Evolutionary conservation across 37 sponge, comb jelly and placozoan genomes (phyloP).

Genomic region (Ephydatia muelleri): DNA sequence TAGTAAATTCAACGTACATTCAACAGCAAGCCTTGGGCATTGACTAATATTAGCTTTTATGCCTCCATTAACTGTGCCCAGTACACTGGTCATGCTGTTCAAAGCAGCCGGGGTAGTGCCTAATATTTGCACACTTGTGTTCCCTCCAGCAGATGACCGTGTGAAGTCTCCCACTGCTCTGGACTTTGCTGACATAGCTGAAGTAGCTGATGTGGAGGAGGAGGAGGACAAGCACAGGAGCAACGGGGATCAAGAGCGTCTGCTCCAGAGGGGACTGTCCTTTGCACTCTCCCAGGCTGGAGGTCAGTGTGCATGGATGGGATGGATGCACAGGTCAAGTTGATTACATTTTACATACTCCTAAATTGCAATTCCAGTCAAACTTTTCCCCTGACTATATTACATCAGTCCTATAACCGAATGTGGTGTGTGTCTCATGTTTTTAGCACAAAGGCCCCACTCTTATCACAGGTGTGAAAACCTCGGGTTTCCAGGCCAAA

Average conservation of each 20-base stretch:
- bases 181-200: conserved; percentile 85
- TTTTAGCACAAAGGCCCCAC: background rate
- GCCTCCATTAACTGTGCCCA: no score
- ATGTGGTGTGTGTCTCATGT: background rate
- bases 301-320: background rate
- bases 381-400: background rate
- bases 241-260: conserved; percentile 24
- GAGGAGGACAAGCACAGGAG: background rate
- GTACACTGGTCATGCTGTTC: no score
- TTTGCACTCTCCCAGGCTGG: conserved; percentile 15
- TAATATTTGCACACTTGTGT: no score
- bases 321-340: no score
- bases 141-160: background rate
- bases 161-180: conserved; percentile 30
- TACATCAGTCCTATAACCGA: background rate
- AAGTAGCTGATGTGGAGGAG: conserved; percentile 62
- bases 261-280: conserved; percentile 51
- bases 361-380: no score
- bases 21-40: no score
- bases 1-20: no score
- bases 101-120: no score
- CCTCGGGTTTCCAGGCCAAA: background rate
- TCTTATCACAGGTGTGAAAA: background rate
- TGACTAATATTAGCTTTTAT: no score
- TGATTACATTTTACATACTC: no score